These are phyloP conservation scores for Paramacrobiotus metropolitanus DNA, from an alignment of 1,140 invertebrate species.

Conservation along the genomic window DNA sequence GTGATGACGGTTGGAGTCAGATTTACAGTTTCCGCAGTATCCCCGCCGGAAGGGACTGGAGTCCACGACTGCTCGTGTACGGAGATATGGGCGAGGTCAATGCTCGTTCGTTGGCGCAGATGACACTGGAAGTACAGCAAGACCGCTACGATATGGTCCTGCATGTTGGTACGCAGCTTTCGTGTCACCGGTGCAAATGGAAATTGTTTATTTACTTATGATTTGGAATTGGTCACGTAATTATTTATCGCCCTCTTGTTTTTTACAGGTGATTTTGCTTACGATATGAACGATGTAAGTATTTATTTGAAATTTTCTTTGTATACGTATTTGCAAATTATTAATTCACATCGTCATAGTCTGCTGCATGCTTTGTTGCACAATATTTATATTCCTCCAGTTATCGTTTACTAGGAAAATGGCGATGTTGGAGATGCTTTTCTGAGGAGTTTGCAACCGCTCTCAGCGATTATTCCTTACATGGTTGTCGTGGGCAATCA, in stretches of 20 bases:
- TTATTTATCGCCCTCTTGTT: constrained; percentile 1
- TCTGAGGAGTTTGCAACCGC: constrained; percentile 61
- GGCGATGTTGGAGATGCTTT: constrained; percentile 50
- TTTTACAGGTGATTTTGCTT: constrained; percentile 53
- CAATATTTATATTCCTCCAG: constrained; percentile 1
- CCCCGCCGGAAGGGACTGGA: constrained; percentile 39
- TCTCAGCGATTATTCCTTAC: constrained; percentile 66
- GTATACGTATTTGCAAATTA: no score
- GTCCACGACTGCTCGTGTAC: constrained; percentile 52
- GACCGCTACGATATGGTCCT: constrained; percentile 63
- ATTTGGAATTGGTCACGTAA: not conserved
- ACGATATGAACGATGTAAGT: constrained; percentile 60
- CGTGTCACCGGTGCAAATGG: not conserved
- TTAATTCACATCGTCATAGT: no score
- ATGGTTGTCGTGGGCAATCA: constrained; percentile 80
- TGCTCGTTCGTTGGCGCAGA: constrained; percentile 43
- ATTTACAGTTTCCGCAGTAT: constrained; percentile 45
- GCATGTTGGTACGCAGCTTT: constrained; percentile 42
- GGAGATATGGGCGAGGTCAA: constrained; percentile 79
- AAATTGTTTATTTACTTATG: not conserved
- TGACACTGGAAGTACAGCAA: constrained; percentile 53
- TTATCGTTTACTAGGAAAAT: constrained; percentile 9
- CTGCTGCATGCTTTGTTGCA: no score
- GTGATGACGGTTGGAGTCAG: constrained; percentile 48
- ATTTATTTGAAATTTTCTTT: no score